phyloP scores from a whole-genome alignment of 2,797 vertebrate genomes.

The Gallinago solitaria region DNA sequence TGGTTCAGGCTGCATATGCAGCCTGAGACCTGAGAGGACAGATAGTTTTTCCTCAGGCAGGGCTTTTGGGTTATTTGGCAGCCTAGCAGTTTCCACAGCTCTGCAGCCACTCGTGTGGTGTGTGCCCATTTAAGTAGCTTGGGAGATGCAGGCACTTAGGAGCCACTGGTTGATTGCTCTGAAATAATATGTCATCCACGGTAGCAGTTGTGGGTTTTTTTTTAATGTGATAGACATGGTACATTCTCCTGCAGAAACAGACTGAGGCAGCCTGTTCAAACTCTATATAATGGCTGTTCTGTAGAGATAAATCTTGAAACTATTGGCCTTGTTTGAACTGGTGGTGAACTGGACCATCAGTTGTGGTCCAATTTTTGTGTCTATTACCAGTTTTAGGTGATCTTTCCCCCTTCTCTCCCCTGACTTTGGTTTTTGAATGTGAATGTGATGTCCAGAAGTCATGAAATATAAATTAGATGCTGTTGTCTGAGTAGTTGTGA shows the following conservation, averaged over 20 bases:
- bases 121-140: not conserved
- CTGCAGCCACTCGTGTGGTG: rapidly evolving
- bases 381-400: not conserved
- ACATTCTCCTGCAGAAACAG: not conserved
- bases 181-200: rapidly evolving
- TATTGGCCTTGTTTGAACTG: rapidly evolving
- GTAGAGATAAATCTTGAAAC: not conserved
- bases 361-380: not conserved
- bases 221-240: not conserved
- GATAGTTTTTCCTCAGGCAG: not conserved
- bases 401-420: not conserved
- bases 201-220: not conserved
- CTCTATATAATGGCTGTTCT: not conserved
- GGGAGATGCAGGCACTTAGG: not conserved
- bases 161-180: rapidly evolving
- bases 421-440: not conserved
- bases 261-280: not conserved
- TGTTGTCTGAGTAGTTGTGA: not conserved
- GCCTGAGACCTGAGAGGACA: not conserved
- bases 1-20: not conserved
- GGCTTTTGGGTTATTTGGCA: not conserved
- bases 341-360: not conserved
- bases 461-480: not conserved
- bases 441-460: not conserved
- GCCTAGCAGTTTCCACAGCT: not conserved